Percentiles rank a stretch among this genome's conserved stretches.
phyloP scores from a whole-genome alignment of 1,140 invertebrate genomes.

The Amyelois transitella region DNA sequence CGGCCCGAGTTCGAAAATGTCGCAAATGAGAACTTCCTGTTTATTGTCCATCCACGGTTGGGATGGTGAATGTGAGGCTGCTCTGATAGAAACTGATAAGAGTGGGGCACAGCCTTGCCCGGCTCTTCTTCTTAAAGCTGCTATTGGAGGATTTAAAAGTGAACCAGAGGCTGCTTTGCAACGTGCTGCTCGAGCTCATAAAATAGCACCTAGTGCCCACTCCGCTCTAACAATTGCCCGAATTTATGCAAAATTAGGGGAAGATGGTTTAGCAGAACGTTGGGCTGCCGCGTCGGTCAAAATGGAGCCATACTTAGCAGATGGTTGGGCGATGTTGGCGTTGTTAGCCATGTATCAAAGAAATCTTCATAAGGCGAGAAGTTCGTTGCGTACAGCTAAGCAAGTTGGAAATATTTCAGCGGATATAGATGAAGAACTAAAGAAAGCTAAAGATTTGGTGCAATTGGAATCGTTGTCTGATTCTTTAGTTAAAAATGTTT shows the following conservation, averaged over 20 bases:
- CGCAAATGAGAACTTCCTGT: constrained; percentile 47
- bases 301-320: constrained; percentile 45
- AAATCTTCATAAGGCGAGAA: constrained; percentile 40
- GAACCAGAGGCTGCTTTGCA: constrained; percentile 43
- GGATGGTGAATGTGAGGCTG: constrained; percentile 50
- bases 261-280: constrained; percentile 39
- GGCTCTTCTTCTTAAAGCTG: constrained; percentile 40
- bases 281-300: constrained; percentile 56
- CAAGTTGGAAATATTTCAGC: constrained; percentile 46
- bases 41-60: constrained; percentile 38
- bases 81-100: constrained; percentile 40
- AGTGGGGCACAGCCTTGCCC: constrained; percentile 37
- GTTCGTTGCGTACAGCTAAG: constrained; percentile 51
- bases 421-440: constrained; percentile 45
- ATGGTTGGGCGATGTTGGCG: constrained; percentile 58
- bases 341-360: constrained; percentile 43
- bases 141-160: constrained; percentile 31
- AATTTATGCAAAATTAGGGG: constrained; percentile 37
- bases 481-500: constrained; percentile 45
- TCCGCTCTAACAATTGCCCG: constrained; percentile 46
- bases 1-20: constrained; percentile 49
- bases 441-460: constrained; percentile 33
- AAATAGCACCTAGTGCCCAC: constrained; percentile 44
- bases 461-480: constrained; percentile 39
- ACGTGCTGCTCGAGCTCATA: constrained; percentile 53